phyloP scores from a whole-genome alignment of 2,113 vertebrate genomes.

The Ochotona princeps region DNA sequence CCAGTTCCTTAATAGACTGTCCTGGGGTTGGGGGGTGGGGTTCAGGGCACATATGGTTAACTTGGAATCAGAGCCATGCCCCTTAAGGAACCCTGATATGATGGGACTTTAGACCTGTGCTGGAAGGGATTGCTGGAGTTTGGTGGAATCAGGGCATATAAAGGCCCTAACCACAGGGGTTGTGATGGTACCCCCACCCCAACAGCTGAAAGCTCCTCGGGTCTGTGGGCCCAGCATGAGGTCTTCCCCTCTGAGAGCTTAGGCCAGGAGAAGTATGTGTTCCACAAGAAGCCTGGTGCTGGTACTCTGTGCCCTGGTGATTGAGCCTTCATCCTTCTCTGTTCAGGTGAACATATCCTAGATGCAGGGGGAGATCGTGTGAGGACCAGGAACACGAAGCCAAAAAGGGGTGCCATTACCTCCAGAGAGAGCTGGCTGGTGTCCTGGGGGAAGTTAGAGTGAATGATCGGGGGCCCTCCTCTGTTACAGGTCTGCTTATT shows the following conservation, averaged over 20 bases:
- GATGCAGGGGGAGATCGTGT: background rate
- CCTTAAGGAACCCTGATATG: background rate
- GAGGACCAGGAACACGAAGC: background rate
- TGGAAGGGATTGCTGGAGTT: background rate
- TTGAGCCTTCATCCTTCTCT: background rate
- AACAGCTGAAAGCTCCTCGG: background rate
- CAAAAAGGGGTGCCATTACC: background rate
- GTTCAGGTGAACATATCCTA: background rate
- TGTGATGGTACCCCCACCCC: background rate
- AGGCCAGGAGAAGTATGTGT: background rate
- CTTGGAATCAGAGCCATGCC: background rate
- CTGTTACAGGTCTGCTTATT: conserved; percentile 31
- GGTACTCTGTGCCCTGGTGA: background rate
- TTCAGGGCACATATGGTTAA: background rate
- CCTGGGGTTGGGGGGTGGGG: background rate
- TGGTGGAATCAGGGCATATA: background rate
- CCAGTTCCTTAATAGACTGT: background rate
- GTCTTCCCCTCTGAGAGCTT: background rate
- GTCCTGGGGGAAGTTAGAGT: background rate
- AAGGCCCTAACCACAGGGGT: background rate
- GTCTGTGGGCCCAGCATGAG: background rate
- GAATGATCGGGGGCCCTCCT: background rate
- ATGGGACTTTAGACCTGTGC: background rate
- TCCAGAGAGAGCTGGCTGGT: background rate
- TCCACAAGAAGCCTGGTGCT: background rate